Conservation (phyloP, 2,797 vertebrate species). For the Pangasius larnaudii region DNA sequence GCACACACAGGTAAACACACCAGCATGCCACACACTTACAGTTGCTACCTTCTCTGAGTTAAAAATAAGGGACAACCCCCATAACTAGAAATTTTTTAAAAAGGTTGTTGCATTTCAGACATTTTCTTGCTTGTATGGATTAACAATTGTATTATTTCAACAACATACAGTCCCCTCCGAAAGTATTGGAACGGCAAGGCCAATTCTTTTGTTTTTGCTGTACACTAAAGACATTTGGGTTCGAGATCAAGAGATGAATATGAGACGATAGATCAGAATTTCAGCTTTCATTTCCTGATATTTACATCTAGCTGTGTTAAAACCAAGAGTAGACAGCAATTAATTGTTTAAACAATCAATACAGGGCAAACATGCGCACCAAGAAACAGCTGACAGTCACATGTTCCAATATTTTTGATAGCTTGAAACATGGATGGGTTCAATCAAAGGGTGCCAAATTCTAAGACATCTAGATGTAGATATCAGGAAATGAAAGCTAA, state of each 20-base stretch:
- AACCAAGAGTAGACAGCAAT: not conserved
- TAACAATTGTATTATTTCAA: not conserved
- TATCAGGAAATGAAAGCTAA: too few species aligned
- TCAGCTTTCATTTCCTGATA: not conserved
- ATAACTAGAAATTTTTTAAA: not conserved
- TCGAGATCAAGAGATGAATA: not conserved
- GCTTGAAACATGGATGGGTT: too few species aligned
- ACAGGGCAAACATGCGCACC: not conserved
- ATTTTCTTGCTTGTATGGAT: not conserved
- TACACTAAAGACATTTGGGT: not conserved
- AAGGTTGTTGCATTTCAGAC: not conserved
- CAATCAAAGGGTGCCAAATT: too few species aligned
- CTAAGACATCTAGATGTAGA: too few species aligned
- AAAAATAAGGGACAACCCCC: not conserved
- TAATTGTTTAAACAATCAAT: not conserved
- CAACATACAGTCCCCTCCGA: not conserved
- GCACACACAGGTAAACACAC: constrained; percentile 62
- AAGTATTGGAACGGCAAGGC: not conserved
- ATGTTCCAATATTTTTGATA: not conserved
- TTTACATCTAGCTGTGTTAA: not conserved
- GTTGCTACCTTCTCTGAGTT: not conserved
- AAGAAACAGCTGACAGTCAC: not conserved
- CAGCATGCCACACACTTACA: not conserved
- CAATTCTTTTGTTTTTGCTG: not conserved
- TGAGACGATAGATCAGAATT: too few species aligned